Percentiles rank a stretch among this genome's conserved stretches.
These are phyloP conservation scores for Athene cunicularia DNA, from an alignment of 2,113 vertebrate genomes.

Conservation along the genomic window DNA sequence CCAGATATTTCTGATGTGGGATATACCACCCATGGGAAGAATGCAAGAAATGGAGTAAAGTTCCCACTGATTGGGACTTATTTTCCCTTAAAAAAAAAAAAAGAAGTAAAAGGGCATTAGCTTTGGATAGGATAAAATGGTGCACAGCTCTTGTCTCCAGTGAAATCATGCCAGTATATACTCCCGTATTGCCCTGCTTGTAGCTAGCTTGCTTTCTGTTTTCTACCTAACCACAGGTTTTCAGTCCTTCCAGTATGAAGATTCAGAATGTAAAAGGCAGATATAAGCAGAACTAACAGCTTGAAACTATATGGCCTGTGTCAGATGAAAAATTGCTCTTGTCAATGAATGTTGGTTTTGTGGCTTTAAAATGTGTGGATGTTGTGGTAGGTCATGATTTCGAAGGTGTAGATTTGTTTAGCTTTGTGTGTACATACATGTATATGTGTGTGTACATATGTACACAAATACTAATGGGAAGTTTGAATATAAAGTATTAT, in stretches of 20 bases:
- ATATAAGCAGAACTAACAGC: not conserved
- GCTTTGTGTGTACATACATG: not conserved
- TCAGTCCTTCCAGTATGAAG: not conserved
- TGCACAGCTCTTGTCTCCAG: not conserved
- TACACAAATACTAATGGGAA: not conserved
- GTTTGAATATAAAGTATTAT: not conserved
- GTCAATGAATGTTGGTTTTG: not conserved
- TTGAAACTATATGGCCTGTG: not conserved
- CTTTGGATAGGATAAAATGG: not conserved
- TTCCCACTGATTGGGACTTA: not conserved
- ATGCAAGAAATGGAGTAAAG: slow-evolving; percentile 17
- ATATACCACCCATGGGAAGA: slow-evolving; percentile 34
- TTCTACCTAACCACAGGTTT: not conserved
- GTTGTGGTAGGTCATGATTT: not conserved
- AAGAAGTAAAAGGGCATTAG: not conserved
- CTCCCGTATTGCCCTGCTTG: not conserved
- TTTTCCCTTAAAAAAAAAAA: not conserved
- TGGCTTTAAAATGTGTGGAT: not conserved
- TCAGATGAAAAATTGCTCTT: not conserved
- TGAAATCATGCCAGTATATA: not conserved
- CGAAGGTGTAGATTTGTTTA: not conserved
- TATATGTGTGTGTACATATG: not conserved
- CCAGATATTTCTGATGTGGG: not conserved
- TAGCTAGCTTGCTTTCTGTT: not conserved
- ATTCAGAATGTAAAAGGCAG: not conserved